Conservation (phyloP, 2,797 vertebrate species). For the Anolis apletophallus region DNA sequence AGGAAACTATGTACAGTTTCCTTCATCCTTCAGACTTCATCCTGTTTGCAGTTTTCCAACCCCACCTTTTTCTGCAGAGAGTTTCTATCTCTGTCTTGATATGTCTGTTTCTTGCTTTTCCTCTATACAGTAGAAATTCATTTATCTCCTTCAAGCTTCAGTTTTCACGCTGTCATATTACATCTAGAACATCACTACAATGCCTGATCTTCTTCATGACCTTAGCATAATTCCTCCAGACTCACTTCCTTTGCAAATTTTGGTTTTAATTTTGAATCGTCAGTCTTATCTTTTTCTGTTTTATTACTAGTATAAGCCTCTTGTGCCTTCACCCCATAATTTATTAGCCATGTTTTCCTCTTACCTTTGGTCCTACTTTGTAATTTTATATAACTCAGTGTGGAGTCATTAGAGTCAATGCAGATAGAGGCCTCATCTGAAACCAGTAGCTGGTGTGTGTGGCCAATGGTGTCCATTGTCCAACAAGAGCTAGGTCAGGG, state of each 20-base stretch:
- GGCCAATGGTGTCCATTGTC: background rate
- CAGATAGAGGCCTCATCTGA: background rate
- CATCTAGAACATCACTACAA: background rate
- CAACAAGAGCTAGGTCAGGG: background rate
- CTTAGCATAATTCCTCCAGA: background rate
- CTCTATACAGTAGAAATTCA: background rate
- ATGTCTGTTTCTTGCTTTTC: background rate
- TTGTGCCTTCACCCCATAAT: background rate
- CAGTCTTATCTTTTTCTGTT: background rate
- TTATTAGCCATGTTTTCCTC: background rate
- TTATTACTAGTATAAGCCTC: background rate
- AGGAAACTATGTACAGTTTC: constrained; percentile 11
- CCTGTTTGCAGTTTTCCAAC: constrained; percentile 3
- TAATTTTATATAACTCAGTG: background rate
- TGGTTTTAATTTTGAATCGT: background rate
- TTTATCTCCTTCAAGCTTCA: background rate
- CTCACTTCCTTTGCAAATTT: background rate
- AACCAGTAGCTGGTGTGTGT: background rate
- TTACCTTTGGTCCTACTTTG: background rate
- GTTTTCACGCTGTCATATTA: background rate
- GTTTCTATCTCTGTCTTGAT: background rate
- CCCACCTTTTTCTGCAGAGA: background rate
- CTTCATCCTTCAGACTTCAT: too few relatives aligned
- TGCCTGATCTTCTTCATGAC: background rate
- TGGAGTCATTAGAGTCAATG: background rate